Base-by-base conservation (phyloP, 2,888 invertebrate species). In the Meteorus cinctellus region DNA sequence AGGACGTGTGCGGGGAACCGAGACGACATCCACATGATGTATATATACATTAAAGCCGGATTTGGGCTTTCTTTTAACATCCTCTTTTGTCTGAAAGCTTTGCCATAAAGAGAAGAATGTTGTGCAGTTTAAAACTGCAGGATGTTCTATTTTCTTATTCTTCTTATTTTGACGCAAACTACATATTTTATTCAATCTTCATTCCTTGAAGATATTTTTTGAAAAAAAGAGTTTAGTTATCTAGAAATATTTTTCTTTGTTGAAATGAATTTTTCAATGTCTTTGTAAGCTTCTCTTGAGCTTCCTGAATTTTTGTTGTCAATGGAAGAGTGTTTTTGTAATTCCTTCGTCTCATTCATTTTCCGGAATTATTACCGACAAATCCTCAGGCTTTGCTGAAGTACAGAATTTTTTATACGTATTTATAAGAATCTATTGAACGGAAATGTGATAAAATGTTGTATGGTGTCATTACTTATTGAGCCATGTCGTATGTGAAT, bases 31-130 rank as follows among this genome's bases (percentile, higher is more conserved):
- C 55, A 55, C 16, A 6, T 48, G 4, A 48, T 16, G n/a, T 48
- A n/a, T 48, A 48, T 16, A 48, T 2, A n/a, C 62, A 62, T 62
- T 62, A 72, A 65, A 72, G 72, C 72, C 72, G 72, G 72, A 72
- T 72, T 63, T 63, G 10, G 29, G 31, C 63, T 63, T 34, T 34
- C 8, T 72, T 55, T 72, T 65, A 31, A 29, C 72, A 63, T 48
- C 51, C 45, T 48, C 63, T 63, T 72, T 72, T 72, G 63, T 72
- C 45, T 72, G 63, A 72, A 72, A 72, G 62, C 45, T 55, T 27
- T n/a, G 24, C 41, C 41, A 12, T 36, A 19, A 41, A 19, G 27
- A 66, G 12, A 36, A 66, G 36, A 41, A 24, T 48, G 14, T 51
- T 5, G 24, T 10, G 59, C 29, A 36, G n/a, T 55, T 19, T 55